These are phyloP conservation scores for Perca schrenkii DNA, from an alignment of 2,113 vertebrate species.

Conservation along the genomic window DNA sequence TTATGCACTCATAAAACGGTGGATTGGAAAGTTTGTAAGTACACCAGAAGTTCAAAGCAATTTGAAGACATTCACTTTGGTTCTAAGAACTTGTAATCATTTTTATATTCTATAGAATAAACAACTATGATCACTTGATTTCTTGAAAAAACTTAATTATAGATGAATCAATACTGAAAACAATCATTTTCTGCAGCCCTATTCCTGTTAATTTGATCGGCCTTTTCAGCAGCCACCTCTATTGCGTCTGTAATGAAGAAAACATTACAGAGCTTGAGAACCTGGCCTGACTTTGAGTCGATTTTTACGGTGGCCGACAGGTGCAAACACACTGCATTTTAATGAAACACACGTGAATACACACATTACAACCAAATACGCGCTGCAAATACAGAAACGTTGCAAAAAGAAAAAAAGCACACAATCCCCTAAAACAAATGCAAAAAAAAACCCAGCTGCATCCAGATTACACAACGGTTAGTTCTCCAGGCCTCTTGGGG, in stretches of 20 bases:
- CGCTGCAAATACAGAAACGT: no score
- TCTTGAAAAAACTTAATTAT: neutral
- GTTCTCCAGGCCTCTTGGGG: no score
- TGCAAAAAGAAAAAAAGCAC: no score
- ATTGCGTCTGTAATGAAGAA: slow-evolving; percentile 19
- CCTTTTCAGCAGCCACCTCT: slow-evolving; percentile 19
- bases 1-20: no score
- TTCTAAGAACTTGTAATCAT: neutral
- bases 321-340: no score
- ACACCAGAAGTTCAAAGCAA: no score
- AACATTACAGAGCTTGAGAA: slow-evolving; percentile 52
- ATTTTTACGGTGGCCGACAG: neutral
- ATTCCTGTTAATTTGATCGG: neutral
- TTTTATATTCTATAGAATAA: neutral
- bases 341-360: no score
- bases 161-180: neutral
- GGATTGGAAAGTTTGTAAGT: no score
- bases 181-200: neutral
- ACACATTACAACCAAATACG: no score
- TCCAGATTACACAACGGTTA: no score
- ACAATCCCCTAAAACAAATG: no score
- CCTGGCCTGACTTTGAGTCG: slow-evolving; percentile 54
- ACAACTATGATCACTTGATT: neutral
- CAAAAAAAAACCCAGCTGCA: no score
- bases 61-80: neutral